Percentiles rank a stretch among this genome's conserved stretches.
Conservation (phyloP, 23 tunicate genomes). For the Styela plicata region DNA sequence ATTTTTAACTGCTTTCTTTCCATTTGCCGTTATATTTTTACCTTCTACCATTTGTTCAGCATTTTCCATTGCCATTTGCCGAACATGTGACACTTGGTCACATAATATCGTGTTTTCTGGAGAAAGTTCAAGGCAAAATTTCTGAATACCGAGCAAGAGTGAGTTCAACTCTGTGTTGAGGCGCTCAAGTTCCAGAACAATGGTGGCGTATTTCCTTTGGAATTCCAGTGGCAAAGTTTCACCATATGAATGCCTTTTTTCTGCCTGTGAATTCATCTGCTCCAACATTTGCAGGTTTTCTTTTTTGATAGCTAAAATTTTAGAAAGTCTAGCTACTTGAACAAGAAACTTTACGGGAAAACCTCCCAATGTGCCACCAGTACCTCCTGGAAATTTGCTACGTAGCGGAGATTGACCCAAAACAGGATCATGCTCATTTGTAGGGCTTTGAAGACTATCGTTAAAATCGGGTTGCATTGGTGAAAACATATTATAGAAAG, state of each 20-base stretch:
- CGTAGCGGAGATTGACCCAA: slow-evolving; percentile 80
- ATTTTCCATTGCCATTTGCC: slow-evolving; percentile 45
- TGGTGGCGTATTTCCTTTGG: slow-evolving; percentile 85
- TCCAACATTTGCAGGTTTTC: slow-evolving; percentile 62
- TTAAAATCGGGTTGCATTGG: slow-evolving; percentile 45
- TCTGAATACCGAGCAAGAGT: slow-evolving; percentile 72
- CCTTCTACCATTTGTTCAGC: slow-evolving; percentile 55
- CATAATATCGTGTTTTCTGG: slow-evolving; percentile 71
- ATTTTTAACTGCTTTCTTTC: slow-evolving; percentile 54
- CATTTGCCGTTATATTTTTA: slow-evolving; percentile 51
- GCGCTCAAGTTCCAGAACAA: slow-evolving; percentile 66
- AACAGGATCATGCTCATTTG: slow-evolving; percentile 82
- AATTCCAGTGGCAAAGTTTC: slow-evolving; percentile 65
- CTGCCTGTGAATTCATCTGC: slow-evolving; percentile 90
- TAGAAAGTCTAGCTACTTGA: slow-evolving; percentile 59
- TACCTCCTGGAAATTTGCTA: slow-evolving; percentile 48
- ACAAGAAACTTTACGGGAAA: slow-evolving; percentile 80
- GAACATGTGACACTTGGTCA: slow-evolving; percentile 50
- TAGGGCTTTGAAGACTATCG: slow-evolving; percentile 58
- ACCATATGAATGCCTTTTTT: slow-evolving; percentile 80
- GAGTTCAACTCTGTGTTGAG: slow-evolving; percentile 73
- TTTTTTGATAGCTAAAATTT: slow-evolving; percentile 66
- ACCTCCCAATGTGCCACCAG: slow-evolving; percentile 84
- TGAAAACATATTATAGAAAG: slow-evolving; percentile 20
- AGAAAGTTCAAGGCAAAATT: slow-evolving; percentile 74